phyloP scores from a whole-genome alignment of 2,888 invertebrate species.

The Drosophila dives region DNA sequence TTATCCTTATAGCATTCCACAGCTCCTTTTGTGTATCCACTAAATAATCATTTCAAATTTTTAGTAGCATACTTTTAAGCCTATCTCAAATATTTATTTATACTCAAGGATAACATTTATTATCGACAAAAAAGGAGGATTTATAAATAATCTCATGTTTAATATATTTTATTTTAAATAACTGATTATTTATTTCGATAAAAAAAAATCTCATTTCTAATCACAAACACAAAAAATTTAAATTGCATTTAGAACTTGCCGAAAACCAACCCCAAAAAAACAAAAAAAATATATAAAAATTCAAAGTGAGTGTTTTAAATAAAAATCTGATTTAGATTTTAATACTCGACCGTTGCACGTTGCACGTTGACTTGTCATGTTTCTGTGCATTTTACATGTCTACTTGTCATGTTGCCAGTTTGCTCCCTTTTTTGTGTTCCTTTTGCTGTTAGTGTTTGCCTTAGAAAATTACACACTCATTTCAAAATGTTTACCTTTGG shows the following conservation, averaged over 20 bases:
- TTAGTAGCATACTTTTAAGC: slow-evolving; percentile 14
- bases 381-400: slow-evolving; percentile 34
- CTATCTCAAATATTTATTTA: neutral
- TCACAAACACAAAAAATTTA: neutral
- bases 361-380: slow-evolving; percentile 28
- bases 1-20: neutral
- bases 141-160: neutral
- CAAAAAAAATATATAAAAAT: neutral
- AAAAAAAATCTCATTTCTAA: neutral
- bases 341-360: slow-evolving; percentile 35
- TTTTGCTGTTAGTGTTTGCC: slow-evolving; percentile 55
- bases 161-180: neutral
- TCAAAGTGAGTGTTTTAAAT: slow-evolving; percentile 53
- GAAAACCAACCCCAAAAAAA: neutral
- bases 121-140: neutral
- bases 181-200: neutral
- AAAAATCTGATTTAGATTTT: slow-evolving; percentile 31
- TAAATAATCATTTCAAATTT: neutral
- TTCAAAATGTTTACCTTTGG: slow-evolving; percentile 73
- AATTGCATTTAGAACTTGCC: neutral
- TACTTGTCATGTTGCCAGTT: slow-evolving; percentile 40
- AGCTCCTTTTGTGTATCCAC: neutral
- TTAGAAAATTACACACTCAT: slow-evolving; percentile 77
- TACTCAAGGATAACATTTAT: neutral
- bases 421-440: slow-evolving; percentile 26